A percentile compares a stretch with the other conserved stretches of the same genome.
Evolutionary conservation across 2,797 vertebrate species (phyloP).

Genomic region (Anas bahamensis): DNA sequence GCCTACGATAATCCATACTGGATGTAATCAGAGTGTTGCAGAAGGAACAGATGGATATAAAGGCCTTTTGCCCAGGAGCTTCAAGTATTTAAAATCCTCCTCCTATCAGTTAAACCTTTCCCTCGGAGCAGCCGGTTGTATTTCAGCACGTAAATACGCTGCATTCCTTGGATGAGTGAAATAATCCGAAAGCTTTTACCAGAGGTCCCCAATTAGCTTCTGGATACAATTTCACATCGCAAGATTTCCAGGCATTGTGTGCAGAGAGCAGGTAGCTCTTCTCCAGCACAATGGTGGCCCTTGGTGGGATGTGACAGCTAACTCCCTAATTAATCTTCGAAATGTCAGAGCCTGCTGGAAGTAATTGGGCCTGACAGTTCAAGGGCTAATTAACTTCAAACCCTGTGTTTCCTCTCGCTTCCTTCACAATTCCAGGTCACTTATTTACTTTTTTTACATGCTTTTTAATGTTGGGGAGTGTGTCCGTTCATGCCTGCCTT

Average conservation of each 20-base stretch:
- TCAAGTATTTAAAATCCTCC: not conserved
- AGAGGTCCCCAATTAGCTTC: constrained; percentile 5
- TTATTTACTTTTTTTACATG: constrained; percentile 53
- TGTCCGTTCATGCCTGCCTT: not conserved
- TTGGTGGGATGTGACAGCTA: constrained; percentile 65
- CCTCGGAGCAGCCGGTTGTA: constrained; percentile 4
- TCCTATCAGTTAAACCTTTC: not conserved
- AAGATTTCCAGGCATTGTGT: not conserved
- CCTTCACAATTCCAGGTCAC: constrained; percentile 47
- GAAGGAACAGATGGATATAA: not conserved
- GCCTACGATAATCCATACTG: not conserved
- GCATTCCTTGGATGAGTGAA: not conserved
- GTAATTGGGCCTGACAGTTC: constrained; percentile 74
- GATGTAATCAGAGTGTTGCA: not conserved
- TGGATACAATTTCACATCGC: not conserved
- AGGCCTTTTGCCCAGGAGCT: not conserved
- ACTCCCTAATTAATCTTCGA: constrained; percentile 77
- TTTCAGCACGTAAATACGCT: not conserved
- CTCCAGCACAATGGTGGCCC: constrained; percentile 19
- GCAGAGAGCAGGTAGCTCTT: constrained; percentile 52
- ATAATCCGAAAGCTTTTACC: constrained; percentile 30
- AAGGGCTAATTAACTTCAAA: constrained; percentile 79
- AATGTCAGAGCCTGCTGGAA: constrained; percentile 76
- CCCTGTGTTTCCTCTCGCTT: constrained; percentile 54
- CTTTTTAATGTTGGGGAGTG: not conserved